Conservation (phyloP, 2,797 vertebrate species). For the Betta splendens region DNA sequence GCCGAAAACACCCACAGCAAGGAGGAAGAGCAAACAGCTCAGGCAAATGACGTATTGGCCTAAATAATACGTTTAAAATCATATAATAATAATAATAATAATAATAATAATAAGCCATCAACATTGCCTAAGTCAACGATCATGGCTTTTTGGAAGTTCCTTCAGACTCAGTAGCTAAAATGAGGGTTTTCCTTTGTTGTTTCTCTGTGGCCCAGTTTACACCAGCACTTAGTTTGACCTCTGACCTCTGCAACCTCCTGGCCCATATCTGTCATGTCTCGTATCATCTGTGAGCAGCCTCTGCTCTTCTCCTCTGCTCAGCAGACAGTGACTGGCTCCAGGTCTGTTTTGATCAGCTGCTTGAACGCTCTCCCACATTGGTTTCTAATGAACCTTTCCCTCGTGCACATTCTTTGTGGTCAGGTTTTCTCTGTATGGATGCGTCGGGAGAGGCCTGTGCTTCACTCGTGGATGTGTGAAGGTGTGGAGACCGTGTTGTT, state of each 20-base stretch:
- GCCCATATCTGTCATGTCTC: background rate
- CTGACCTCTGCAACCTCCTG: background rate
- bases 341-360: background rate
- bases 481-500: background rate
- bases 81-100: too few species aligned
- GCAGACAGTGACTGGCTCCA: background rate
- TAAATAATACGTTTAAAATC: too few species aligned
- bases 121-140: too few species aligned
- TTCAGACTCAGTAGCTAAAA: too few species aligned
- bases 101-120: too few species aligned
- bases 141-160: too few species aligned
- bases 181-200: background rate
- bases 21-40: conserved; percentile 5
- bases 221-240: background rate
- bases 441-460: conserved; percentile 10
- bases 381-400: too few species aligned
- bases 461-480: background rate
- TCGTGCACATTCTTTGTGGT: too few species aligned
- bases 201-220: fast-evolving
- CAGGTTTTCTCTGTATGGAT: too few species aligned
- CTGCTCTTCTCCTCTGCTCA: background rate
- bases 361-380: too few species aligned
- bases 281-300: background rate
- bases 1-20: background rate
- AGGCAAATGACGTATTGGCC: too few species aligned